phyloP scores from a whole-genome alignment of 2,797 vertebrate genomes.

The Tragopan temminckii region DNA sequence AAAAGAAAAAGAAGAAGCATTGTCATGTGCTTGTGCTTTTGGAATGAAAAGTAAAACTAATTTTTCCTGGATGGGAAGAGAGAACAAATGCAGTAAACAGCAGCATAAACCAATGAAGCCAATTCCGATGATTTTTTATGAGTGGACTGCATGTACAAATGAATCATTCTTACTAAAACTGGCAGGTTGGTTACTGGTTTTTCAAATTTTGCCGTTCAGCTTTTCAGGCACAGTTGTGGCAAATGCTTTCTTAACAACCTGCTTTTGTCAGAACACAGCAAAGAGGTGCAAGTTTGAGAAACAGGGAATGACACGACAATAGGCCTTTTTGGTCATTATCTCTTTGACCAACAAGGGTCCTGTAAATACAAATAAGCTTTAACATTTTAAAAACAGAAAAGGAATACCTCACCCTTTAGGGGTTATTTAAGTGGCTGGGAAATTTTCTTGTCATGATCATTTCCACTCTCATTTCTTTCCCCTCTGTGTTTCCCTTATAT shows the following conservation, averaged over 20 bases:
- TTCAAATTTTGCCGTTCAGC: not conserved
- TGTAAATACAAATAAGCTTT: not conserved
- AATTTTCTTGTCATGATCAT: not conserved
- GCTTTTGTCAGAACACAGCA: not conserved
- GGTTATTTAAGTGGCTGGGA: not conserved
- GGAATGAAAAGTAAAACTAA: not conserved
- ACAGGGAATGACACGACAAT: not conserved
- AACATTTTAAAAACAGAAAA: not conserved
- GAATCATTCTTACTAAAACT: not conserved
- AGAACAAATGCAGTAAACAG: not conserved
- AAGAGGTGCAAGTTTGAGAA: not conserved
- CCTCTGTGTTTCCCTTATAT: not conserved
- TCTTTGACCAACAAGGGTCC: not conserved
- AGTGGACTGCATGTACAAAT: not conserved
- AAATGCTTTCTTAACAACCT: not conserved
- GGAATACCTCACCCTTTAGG: not conserved
- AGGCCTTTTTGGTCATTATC: not conserved
- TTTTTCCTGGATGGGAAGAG: constrained; percentile 40
- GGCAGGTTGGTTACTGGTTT: not conserved
- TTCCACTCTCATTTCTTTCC: not conserved
- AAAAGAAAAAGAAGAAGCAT: not conserved
- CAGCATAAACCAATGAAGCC: not conserved
- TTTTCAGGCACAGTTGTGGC: not conserved
- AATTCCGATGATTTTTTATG: not conserved
- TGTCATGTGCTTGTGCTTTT: not conserved